Evolutionary conservation across 2,113 vertebrate species (phyloP).

Genomic region (Pontoporia blainvillei): DNA sequence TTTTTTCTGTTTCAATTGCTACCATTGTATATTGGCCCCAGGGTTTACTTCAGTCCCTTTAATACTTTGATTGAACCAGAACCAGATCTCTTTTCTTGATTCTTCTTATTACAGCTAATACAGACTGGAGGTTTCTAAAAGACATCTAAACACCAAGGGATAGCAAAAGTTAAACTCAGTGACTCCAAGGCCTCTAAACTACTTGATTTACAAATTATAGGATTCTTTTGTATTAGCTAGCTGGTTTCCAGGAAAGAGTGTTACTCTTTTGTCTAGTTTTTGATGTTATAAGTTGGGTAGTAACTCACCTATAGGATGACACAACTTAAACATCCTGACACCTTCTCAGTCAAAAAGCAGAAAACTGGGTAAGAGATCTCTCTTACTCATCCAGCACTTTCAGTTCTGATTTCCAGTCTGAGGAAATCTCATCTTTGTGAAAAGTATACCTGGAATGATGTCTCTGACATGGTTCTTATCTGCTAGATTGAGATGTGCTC

Average conservation of each 20-base stretch:
- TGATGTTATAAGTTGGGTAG: neutral
- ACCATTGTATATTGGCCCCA: neutral
- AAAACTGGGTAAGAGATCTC: neutral
- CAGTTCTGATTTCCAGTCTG: neutral
- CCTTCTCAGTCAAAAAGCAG: neutral
- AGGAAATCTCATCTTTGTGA: neutral
- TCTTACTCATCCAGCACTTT: neutral
- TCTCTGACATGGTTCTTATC: neutral
- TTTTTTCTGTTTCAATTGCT: neutral
- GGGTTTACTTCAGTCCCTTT: slow-evolving; percentile 18
- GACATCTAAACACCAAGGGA: slow-evolving; percentile 6
- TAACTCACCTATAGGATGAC: neutral
- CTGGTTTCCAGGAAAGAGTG: neutral
- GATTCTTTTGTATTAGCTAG: neutral
- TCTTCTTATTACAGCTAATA: neutral
- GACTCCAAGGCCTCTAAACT: neutral
- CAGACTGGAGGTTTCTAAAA: neutral
- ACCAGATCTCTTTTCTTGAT: slow-evolving; percentile 21
- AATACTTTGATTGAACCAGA: slow-evolving; percentile 30
- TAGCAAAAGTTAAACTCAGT: neutral
- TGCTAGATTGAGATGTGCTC: neutral
- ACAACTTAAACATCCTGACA: neutral
- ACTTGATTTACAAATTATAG: neutral
- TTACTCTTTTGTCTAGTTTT: neutral
- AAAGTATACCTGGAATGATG: neutral